Evolutionary conservation across 2,888 invertebrate genomes (phyloP), one percentile per base, ranked within the genome.

Genomic region (Erynnis tages): DNA sequence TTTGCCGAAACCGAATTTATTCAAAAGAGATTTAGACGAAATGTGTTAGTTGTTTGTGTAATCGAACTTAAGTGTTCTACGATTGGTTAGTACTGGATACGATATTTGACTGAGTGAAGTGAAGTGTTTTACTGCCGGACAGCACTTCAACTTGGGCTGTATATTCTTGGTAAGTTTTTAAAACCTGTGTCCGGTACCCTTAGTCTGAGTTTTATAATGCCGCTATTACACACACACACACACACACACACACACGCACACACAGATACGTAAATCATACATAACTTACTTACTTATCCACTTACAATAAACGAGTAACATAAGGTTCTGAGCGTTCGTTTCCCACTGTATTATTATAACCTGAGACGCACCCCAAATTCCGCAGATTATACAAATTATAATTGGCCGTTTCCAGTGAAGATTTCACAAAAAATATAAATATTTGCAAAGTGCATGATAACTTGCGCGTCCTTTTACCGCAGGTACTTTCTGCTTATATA

Each of bases 91-190:
- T 54, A 58, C 53, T 57, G 53, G 54, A 13, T 57, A 48, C 60
- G 58, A 57, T 37, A 40, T 48, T 48, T 38, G 38, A 53, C 48
- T 55, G 44, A 50, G 38, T 54, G 55, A 55, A 55, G 54, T 54
- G 48, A 53, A 56, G 50, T 55, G 49, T 49, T 48, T 57, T 45
- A 41, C 54, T 32, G 46, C 53, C 54, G 60, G 55, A 54, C 59
- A 29, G 47, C 46, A 38, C 58, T 56, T 53, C 27, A 11, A 46
- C 48, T 55, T 34, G 40, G 32, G 41, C 56, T 53, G 54, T 46
- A 52, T 47, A 54, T 53, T 54, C 62, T 62, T 62, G 62, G 62
- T 60, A 48, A 60, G 60, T 55, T 13, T 11, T n/a, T n/a, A n/a
- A n/a, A n/a, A n/a, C n/a, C n/a, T n/a, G n/a, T n/a, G n/a, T n/a